Percentiles rank a stretch among this genome's conserved stretches.
phyloP scores from a whole-genome alignment of 2,888 invertebrate genomes.

The Coelopa pilipes region DNA sequence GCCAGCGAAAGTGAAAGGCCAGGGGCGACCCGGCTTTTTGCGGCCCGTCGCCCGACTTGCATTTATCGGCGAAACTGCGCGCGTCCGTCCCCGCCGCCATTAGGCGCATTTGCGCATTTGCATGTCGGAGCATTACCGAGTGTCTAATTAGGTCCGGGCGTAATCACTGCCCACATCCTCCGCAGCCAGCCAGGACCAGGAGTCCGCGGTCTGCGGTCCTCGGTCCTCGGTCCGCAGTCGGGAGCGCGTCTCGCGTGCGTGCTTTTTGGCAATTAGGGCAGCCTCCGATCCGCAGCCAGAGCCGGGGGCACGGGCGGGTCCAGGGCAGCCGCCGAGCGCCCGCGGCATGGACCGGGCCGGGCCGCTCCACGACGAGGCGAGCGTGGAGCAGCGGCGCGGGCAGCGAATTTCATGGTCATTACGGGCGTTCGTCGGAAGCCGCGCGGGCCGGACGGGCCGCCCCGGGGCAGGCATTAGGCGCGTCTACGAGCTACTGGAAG shows the following conservation, averaged over 20 bases:
- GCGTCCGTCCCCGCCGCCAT: conserved; percentile 12
- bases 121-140: conserved; percentile 30
- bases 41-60: conserved; percentile 1
- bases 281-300: not conserved
- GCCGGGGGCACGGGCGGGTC: not conserved
- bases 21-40: too few relatives aligned
- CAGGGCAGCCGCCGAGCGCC: not conserved
- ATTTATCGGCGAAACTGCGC: not conserved
- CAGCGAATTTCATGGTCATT: conserved; percentile 62
- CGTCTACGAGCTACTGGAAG: conserved; percentile 23
- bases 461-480: conserved; percentile 25
- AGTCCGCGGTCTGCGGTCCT: not conserved
- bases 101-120: conserved; percentile 29
- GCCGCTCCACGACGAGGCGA: conserved; percentile 23
- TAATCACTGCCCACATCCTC: conserved; percentile 35
- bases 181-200: not conserved
- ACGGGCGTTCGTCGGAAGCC: conserved; percentile 40
- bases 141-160: conserved; percentile 26
- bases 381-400: conserved; percentile 19
- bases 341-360: not conserved
- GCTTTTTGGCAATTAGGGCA: conserved; percentile 29
- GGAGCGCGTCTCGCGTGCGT: conserved; percentile 19
- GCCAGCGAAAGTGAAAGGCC: too few relatives aligned
- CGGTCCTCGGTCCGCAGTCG: too few relatives aligned
- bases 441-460: not conserved